Percentiles rank a stretch among this genome's conserved stretches.
Conservation (phyloP, 2,888 invertebrate species). For the Limnephilus marmoratus region DNA sequence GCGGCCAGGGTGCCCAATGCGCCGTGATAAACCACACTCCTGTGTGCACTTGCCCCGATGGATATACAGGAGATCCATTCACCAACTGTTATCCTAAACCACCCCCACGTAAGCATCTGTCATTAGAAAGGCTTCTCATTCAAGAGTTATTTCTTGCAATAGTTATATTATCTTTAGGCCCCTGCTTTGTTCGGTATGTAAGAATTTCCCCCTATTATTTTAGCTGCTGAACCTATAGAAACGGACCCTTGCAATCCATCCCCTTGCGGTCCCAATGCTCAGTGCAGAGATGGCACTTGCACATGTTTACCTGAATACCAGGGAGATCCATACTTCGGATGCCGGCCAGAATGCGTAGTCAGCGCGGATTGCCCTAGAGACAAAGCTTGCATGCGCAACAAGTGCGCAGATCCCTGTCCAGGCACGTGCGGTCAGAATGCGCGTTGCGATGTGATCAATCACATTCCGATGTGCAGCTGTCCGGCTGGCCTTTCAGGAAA, state of each 20-base stretch:
- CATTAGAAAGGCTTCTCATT: too few species aligned
- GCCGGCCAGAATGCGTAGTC: conserved; percentile 87
- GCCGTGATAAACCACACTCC: conserved; percentile 83
- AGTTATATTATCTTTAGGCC: conserved; percentile 43
- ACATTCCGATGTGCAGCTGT: conserved; percentile 83
- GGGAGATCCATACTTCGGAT: conserved; percentile 85
- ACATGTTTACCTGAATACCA: conserved; percentile 84
- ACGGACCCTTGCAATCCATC: conserved; percentile 85
- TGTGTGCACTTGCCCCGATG: conserved; percentile 81
- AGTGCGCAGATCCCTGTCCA: conserved; percentile 86
- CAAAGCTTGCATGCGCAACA: conserved; percentile 84
- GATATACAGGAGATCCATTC: conserved; percentile 78
- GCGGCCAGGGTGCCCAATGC: conserved; percentile 81
- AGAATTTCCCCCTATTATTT: conserved; percentile 35
- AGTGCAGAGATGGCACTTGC: conserved; percentile 82
- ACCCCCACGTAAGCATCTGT: conserved; percentile 69
- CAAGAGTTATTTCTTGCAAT: too few species aligned
- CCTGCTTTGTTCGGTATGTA: conserved; percentile 55
- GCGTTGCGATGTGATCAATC: conserved; percentile 80
- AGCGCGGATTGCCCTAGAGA: conserved; percentile 84
- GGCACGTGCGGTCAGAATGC: conserved; percentile 82
- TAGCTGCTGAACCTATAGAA: conserved; percentile 66
- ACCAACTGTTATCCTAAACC: conserved; percentile 75
- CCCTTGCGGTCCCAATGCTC: conserved; percentile 82
- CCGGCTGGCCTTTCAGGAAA: conserved; percentile 82